Base-by-base conservation (phyloP, 2,888 invertebrate species). In the Tenthredo livida region DNA sequence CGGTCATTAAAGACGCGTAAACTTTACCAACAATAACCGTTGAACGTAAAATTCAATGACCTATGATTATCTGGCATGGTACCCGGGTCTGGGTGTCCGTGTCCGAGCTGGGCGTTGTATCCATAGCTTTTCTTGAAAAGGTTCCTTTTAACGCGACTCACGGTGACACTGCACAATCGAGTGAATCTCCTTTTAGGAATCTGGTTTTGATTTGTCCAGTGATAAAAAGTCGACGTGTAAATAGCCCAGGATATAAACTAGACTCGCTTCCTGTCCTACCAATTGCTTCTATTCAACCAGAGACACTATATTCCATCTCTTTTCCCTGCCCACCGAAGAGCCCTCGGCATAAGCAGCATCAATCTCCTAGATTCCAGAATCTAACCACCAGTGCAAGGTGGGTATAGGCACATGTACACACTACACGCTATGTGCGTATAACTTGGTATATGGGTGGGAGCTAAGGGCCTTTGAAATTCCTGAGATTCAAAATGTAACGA, bases 401-500 rank as follows among this genome's bases (percentile, higher is more conserved):
- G 25, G 75, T 47, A 75, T 25, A 29, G 47, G 15, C 21, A 43
- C 29, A 43, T 40, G 15, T 67, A 67, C 33, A 25, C 5, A 10
- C 72, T 3, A 40, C 40, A 40, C n/a, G 10, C 72, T 33, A 72
- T 70, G 40, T 21, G 21, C 21, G 25, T 61, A 40, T 17, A 70
- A n/a, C 37, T 33, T 73, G n/a, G 73, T 40, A 29, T 37, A 70
- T n/a, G 33, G 37, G n/a, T 33, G 21, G 43, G 43, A 21, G 73
- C 37, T 29, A 54, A 50, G 54, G 47, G 12, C 75, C 72, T 72
- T 70, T 65, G 84, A 65, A 73, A 85, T 85, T 85, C 85, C 85
- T 40, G 15, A 75, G 84, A 85, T 84, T 33, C 61, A 65, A 85
- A 85, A 85, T 83, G 85, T 85, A 84, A 84, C 85, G 85, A 85